Evolutionary conservation across 2,113 vertebrate species (phyloP), one percentile per base, ranked within the genome.

Genomic region (Halichoeres trimaculatus): DNA sequence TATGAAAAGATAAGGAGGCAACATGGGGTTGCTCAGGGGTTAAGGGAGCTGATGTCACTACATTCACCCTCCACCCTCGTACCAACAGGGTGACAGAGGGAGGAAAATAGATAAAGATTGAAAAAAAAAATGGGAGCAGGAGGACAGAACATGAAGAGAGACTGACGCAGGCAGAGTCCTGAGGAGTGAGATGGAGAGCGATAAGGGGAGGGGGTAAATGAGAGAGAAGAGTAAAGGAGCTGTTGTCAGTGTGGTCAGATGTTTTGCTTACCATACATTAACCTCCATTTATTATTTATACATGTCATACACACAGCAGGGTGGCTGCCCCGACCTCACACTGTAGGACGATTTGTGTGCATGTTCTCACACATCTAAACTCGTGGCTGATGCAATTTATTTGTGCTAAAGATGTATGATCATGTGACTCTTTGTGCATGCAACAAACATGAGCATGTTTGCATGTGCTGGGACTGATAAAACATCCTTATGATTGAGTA

Each of bases 221-320:
- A 74, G 54, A 40, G 64, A 26, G 60, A 22, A 13, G 57, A 20
- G 43, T 1, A 8, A 23, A 52, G 48, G n/a, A 43, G 63, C 62
- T 58, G 82, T 8, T 40, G 52, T 63, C 43, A 63, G 56, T 22
- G 35, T 23, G 54, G 24, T 78, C 78, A 82, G 66, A 81, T 87
- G 78, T 73, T 85, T 80, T 80, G 62, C 38, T 85, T 85, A 75
- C 41, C 78, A 74, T 78, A 84, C 70, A 88, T 88, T 76, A 84
- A 71, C 61, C 38, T n/a, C 19, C 36, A 8, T 75, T 87, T 79
- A 84, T 86, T 88, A 84, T 89, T 86, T 80, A 86, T 88, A 71
- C 51, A 57, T 23, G 74, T 73, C 72, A 70, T 61, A 53, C 24
- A 55, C 74, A 70, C 83, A 78, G 81, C 53, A 23, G 76, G 81